These are phyloP conservation scores for Limnephilus auricula DNA, from an alignment of 2,888 invertebrate species.

Conservation along the genomic window DNA sequence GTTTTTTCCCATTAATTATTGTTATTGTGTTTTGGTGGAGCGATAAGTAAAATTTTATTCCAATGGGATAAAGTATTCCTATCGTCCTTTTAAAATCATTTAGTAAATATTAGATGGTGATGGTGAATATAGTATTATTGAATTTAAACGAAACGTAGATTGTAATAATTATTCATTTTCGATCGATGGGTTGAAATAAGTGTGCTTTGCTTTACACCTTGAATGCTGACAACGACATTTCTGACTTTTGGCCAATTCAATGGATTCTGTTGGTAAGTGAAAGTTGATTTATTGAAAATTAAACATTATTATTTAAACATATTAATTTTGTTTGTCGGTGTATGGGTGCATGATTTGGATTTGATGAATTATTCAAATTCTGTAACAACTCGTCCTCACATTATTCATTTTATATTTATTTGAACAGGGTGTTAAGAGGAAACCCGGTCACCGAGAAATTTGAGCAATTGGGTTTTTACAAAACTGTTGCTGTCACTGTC, in stretches of 20 bases:
- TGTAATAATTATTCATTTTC: conserved; percentile 2
- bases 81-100: background rate
- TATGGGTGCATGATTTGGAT: too few species aligned
- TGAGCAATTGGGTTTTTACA: too few species aligned
- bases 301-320: too few species aligned
- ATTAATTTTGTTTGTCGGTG: too few species aligned
- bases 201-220: background rate
- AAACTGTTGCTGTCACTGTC: too few species aligned
- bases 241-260: conserved; percentile 2
- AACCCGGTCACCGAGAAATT: too few species aligned
- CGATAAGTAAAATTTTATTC: background rate
- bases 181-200: conserved; percentile 37
- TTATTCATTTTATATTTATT: too few species aligned
- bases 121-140: background rate
- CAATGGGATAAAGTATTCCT: conserved; percentile 50
- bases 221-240: background rate
- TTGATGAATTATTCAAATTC: too few species aligned
- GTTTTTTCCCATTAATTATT: background rate
- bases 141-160: conserved; percentile 29
- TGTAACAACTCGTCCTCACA: too few species aligned
- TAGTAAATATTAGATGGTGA: conserved; percentile 27
- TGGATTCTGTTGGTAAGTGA: conserved; percentile 51
- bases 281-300: too few species aligned
- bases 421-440: too few species aligned
- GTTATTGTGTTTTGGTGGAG: conserved; percentile 21